Conservation (phyloP, 2,888 invertebrate species). For the Troilus luridus region DNA sequence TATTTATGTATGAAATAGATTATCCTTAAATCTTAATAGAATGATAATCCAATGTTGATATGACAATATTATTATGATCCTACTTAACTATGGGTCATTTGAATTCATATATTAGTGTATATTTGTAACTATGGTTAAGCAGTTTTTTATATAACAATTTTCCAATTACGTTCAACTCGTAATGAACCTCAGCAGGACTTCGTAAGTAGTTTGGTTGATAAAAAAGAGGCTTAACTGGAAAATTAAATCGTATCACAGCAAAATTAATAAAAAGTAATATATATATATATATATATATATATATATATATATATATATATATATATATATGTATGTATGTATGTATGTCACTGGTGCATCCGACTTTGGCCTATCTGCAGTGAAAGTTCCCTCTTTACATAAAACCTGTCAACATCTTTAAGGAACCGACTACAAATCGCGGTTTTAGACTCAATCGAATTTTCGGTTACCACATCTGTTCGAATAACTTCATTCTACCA, state of each 20-base stretch:
- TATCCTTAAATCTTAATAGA: no score
- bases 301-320: no score
- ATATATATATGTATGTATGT: no score
- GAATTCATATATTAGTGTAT: neutral
- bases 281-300: no score
- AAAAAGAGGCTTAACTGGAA: no score
- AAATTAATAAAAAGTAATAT: no score
- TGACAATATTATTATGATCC: no score
- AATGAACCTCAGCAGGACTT: neutral
- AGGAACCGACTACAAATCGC: neutral
- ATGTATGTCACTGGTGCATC: neutral
- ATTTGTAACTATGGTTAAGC: neutral
- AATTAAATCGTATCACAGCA: no score
- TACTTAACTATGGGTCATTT: no score
- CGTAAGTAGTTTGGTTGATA: neutral
- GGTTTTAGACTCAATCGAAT: neutral
- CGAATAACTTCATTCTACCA: neutral
- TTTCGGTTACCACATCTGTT: neutral
- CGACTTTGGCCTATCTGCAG: neutral
- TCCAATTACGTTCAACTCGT: neutral
- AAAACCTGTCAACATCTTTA: conserved; percentile 32
- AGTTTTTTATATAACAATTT: neutral
- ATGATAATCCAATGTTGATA: no score
- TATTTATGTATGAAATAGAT: no score
- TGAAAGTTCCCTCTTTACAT: conserved; percentile 17